These are phyloP conservation scores for Megalurothrips usitatus DNA, from an alignment of 2,888 invertebrate species.

Conservation along the genomic window DNA sequence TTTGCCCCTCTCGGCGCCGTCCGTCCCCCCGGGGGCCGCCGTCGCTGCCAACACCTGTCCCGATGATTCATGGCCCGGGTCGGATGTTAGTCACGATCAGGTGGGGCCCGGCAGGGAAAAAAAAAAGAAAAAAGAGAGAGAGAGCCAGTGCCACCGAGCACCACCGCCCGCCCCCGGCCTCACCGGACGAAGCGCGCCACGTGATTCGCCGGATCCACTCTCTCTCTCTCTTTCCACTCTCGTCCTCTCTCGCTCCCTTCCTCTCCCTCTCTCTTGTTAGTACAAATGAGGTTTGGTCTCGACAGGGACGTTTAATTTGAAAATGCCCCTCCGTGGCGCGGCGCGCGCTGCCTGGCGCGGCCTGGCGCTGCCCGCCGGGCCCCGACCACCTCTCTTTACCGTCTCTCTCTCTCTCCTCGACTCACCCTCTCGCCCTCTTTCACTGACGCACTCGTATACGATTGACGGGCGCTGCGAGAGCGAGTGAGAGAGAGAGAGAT, in stretches of 20 bases:
- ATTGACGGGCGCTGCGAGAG: conserved; percentile 1
- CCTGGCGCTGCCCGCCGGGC: not conserved
- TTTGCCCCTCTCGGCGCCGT: too few species aligned
- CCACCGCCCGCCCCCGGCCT: too few species aligned
- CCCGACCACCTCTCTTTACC: not conserved
- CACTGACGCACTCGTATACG: not conserved
- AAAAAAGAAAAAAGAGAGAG: not conserved
- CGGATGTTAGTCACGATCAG: too few species aligned
- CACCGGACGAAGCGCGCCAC: not conserved
- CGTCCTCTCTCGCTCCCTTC: too few species aligned
- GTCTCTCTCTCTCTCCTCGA: not conserved
- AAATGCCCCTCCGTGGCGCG: not conserved
- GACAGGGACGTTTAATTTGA: conserved; percentile 24
- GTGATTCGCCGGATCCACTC: conserved; percentile 1
- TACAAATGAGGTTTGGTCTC: conserved; percentile 21
- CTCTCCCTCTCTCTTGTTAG: not conserved
- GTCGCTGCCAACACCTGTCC: not conserved
- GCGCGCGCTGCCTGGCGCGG: not conserved
- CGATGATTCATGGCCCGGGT: not conserved
- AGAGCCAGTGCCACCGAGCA: too few species aligned
- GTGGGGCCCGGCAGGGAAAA: not conserved
- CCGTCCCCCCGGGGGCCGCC: too few species aligned
- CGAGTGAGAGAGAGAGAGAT: not conserved
- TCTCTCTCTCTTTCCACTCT: too few species aligned
- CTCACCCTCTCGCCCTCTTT: not conserved